Evolutionary conservation across 2,888 invertebrate genomes (phyloP).

Genomic region (Caenorhabditis imperialis): DNA sequence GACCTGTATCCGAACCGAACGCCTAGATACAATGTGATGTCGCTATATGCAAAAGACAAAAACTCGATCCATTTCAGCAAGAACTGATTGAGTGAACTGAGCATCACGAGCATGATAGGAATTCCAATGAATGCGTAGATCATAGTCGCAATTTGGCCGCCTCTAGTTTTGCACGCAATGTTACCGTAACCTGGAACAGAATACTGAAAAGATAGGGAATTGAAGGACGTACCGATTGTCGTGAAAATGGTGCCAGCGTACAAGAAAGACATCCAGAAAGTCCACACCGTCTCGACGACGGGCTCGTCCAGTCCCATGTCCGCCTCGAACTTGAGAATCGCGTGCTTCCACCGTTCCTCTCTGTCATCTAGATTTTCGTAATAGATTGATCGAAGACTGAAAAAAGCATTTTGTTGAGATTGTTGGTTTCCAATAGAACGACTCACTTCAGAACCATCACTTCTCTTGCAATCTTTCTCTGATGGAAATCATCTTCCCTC

Average conservation of each 20-base stretch:
- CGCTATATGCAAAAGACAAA: slow-evolving; percentile 43
- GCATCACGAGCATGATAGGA: slow-evolving; percentile 91
- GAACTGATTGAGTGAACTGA: slow-evolving; percentile 94
- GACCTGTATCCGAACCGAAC: slow-evolving; percentile 30
- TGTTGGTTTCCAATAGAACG: background rate
- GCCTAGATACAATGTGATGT: slow-evolving; percentile 55
- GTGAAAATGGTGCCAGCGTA: slow-evolving; percentile 77
- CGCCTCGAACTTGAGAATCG: slow-evolving; percentile 71
- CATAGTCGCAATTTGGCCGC: slow-evolving; percentile 90
- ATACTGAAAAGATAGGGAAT: too few species aligned
- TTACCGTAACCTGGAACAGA: slow-evolving; percentile 90
- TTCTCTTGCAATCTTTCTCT: slow-evolving; percentile 73
- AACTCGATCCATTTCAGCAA: slow-evolving; percentile 80
- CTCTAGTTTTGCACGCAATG: slow-evolving; percentile 89
- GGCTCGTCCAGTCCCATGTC: slow-evolving; percentile 66
- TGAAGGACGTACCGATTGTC: slow-evolving; percentile 74
- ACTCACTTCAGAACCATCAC: slow-evolving; percentile 72
- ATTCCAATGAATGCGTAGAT: slow-evolving; percentile 90
- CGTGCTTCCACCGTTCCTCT: slow-evolving; percentile 73
- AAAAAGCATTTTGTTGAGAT: background rate
- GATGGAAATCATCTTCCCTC: slow-evolving; percentile 67
- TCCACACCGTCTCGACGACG: slow-evolving; percentile 70
- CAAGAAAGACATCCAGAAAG: slow-evolving; percentile 76
- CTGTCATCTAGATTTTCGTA: slow-evolving; percentile 65
- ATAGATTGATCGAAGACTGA: slow-evolving; percentile 67